Percentiles rank a stretch among this genome's conserved stretches.
phyloP scores from a whole-genome alignment of 37 sponge, comb jelly and placozoan genomes.

The Aplysina aerophoba region DNA sequence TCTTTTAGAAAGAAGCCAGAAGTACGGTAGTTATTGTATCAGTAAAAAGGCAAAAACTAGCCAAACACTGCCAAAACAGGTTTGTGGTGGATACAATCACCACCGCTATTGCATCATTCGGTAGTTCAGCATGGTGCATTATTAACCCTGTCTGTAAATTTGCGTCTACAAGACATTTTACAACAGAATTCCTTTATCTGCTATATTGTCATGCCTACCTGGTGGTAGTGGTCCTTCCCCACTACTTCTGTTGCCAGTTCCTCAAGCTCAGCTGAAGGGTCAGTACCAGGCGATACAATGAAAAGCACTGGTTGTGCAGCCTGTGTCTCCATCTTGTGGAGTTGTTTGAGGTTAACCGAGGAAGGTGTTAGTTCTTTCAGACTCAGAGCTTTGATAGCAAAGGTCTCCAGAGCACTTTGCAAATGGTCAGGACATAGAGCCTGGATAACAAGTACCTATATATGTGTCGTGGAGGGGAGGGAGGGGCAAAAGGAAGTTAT shows the following conservation, averaged over 20 bases:
- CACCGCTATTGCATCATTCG: no score
- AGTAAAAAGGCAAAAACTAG: neutral
- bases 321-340: slow-evolving; percentile 74
- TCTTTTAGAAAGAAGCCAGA: no score
- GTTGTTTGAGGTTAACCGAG: slow-evolving; percentile 72
- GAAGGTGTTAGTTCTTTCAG: slow-evolving; percentile 84
- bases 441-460: slow-evolving; percentile 76
- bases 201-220: slow-evolving; percentile 26
- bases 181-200: no score
- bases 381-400: slow-evolving; percentile 70
- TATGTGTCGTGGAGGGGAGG: neutral
- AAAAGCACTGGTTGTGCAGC: slow-evolving; percentile 82
- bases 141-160: no score
- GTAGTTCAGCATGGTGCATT: no score
- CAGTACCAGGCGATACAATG: slow-evolving; percentile 95
- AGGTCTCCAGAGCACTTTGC: slow-evolving; percentile 85
- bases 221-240: slow-evolving; percentile 83
- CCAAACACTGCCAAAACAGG: neutral
- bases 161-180: no score
- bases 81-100: neutral
- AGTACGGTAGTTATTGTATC: no score
- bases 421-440: slow-evolving; percentile 95
- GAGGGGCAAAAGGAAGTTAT: neutral
- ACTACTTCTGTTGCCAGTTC: slow-evolving; percentile 84
- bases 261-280: slow-evolving; percentile 97